Evolutionary conservation across 2,797 vertebrate species (phyloP).

Genomic region (Discoglossus pictus): DNA sequence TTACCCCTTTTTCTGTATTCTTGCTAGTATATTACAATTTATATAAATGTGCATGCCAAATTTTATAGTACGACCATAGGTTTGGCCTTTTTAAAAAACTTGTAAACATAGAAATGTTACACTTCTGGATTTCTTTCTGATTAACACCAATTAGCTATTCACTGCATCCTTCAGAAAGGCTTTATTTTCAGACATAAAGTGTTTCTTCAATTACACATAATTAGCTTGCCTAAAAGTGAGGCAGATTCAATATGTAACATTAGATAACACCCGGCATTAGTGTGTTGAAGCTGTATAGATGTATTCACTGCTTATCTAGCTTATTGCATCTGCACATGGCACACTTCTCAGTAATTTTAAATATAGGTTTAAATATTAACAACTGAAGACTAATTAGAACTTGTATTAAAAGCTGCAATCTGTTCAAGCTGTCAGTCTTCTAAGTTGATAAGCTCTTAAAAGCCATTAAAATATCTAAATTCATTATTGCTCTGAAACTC

Average conservation of each 20-base stretch:
- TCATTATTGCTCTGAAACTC: neutral
- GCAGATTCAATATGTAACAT: slow-evolving; percentile 4
- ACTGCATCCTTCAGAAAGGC: neutral
- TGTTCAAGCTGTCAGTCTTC: slow-evolving; percentile 11
- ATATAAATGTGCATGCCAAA: too few species aligned
- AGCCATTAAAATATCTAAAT: slow-evolving; percentile 7
- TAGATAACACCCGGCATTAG: slow-evolving; percentile 3
- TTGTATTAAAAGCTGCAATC: slow-evolving; percentile 18
- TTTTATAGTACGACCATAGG: too few species aligned
- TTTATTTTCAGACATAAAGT: slow-evolving; percentile 10
- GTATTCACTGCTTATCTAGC: slow-evolving; percentile 14
- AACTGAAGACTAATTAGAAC: slow-evolving; percentile 7
- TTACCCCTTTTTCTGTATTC: too few species aligned
- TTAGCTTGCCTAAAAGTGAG: slow-evolving; percentile 1
- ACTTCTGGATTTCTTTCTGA: neutral
- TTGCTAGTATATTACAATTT: too few species aligned
- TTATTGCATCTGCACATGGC: slow-evolving; percentile 23
- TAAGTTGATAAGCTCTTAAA: slow-evolving; percentile 8
- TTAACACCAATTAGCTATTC: slow-evolving; percentile 1
- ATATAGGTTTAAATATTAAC: slow-evolving; percentile 23
- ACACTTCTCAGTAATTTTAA: slow-evolving; percentile 4
- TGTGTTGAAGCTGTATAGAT: slow-evolving; percentile 17
- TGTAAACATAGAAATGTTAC: slow-evolving; percentile 24
- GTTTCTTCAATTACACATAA: slow-evolving; percentile 18
- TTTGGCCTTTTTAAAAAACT: too few species aligned